Base-by-base conservation (phyloP, 1,140 invertebrate species). In the Battus philenor region DNA sequence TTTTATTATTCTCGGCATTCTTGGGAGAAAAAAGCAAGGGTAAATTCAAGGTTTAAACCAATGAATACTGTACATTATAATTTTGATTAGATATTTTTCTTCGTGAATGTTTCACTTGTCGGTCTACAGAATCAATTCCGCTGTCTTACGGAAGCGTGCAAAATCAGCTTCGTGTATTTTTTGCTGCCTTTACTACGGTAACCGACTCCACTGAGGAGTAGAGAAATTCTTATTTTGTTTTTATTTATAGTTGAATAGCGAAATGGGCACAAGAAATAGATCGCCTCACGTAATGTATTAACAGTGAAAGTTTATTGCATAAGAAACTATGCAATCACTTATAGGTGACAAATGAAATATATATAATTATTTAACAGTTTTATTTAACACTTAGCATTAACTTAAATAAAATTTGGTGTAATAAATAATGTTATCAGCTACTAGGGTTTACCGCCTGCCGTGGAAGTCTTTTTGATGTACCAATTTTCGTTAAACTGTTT, bases 401-500 rank as follows among this genome's bases (percentile, higher is more conserved):
- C 43, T 48, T 57, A 52, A 27, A 50, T 46, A 57, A 41, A 32
- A 45, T 56, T 55, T 48, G 39, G 45, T 44, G 34, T 38, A 68
- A 68, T 73, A 73, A 68, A 68, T 68, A 54, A 55, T 59, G 27
- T 38, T 72, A 81, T 81, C 71, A 77, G 45, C 74, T 80, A 51
- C 47, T 44, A 12, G 51, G 66, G 20, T 51, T 57, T n/a, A 13
- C 61, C 63, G 32, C 53, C 70, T 12, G 69, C 51, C 13, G 65
- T 66, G 27, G 59, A 74, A 5, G 72, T 74, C 68, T 85, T 79
- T 48, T 84, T 82, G 12, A 83, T 72, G 45, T 78, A 80, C 67
- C 71, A 84, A 50, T 85, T 86, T 61, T 85, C 79, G 68, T 83
- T 77, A 52, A 78, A 84, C 2, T 77, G 43, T 47, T 86, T 86